A percentile compares a stretch with the other conserved stretches of the same genome.
Conservation (phyloP, 2,888 invertebrate species). For the Drosophila robusta region DNA sequence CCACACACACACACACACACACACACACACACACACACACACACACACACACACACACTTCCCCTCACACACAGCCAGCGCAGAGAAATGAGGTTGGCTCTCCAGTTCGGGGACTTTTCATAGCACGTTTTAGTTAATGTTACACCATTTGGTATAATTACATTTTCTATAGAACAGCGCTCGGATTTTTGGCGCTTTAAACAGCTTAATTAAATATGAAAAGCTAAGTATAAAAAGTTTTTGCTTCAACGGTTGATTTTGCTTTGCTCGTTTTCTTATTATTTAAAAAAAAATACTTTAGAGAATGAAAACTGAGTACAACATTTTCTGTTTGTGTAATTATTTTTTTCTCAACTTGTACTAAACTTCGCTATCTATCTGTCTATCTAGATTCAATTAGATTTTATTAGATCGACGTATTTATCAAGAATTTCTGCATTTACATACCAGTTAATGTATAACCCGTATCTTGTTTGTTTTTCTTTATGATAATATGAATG, state of each 20-base stretch:
- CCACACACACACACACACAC: constrained; percentile 30
- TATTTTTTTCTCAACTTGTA: too few relatives aligned
- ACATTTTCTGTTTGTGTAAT: too few relatives aligned
- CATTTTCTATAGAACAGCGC: constrained; percentile 59
- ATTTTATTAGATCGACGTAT: too few relatives aligned
- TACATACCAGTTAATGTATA: too few relatives aligned
- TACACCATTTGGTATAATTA: constrained; percentile 74
- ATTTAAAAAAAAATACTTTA: too few relatives aligned
- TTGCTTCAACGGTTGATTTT: constrained; percentile 23
- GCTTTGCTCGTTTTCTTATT: neutral
- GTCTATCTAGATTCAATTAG: too few relatives aligned
- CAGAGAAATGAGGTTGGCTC: constrained; percentile 10
- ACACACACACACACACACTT: constrained; percentile 13
- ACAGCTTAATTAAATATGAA: constrained; percentile 50
- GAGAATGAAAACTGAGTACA: too few relatives aligned
- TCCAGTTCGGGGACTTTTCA: constrained; percentile 19
- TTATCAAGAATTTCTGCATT: too few relatives aligned
- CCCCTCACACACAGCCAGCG: constrained; percentile 1
- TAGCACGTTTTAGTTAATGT: constrained; percentile 68
- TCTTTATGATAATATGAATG: too few relatives aligned
- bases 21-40: constrained; percentile 20
- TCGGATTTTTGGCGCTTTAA: constrained; percentile 21
- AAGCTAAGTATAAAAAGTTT: constrained; percentile 18
- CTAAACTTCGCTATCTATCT: too few relatives aligned
- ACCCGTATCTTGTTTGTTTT: too few relatives aligned